These are phyloP conservation scores for Lutjanus campechanus DNA, from an alignment of 2,797 vertebrate species.

Conservation along the genomic window DNA sequence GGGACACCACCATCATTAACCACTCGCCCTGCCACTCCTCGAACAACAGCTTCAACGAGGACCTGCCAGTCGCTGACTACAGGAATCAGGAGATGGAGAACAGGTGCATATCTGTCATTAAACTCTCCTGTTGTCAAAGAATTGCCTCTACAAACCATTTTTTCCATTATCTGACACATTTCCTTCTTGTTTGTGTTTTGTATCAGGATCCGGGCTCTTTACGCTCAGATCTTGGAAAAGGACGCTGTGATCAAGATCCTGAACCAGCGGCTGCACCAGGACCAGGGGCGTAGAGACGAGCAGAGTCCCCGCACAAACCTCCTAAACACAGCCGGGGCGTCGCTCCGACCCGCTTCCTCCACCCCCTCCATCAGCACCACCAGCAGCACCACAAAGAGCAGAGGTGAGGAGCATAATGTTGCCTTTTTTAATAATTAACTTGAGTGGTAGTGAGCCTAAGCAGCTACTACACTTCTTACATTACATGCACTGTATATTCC, in stretches of 20 bases:
- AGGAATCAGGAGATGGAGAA: slow-evolving; percentile 97
- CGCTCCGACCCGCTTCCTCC: slow-evolving; percentile 89
- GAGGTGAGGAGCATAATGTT: slow-evolving; percentile 83
- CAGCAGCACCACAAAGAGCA: slow-evolving; percentile 54
- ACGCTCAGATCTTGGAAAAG: slow-evolving; percentile 96
- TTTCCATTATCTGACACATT: not conserved
- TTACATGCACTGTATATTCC: not conserved
- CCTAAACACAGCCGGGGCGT: slow-evolving; percentile 75
- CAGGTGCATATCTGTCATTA: slow-evolving; percentile 83
- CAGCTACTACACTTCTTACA: slow-evolving; percentile 8
- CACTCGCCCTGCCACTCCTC: slow-evolving; percentile 96
- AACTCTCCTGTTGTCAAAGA: not conserved
- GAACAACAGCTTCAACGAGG: slow-evolving; percentile 95
- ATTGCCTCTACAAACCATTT: not conserved
- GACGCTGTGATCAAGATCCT: slow-evolving; percentile 96
- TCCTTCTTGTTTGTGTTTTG: slow-evolving; percentile 2
- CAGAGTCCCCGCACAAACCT: slow-evolving; percentile 57
- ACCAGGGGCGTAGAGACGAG: slow-evolving; percentile 83
- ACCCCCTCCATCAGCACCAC: slow-evolving; percentile 87
- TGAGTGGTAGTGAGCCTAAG: not conserved
- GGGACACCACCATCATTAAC: slow-evolving; percentile 94
- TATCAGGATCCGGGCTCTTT: slow-evolving; percentile 92
- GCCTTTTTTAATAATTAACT: slow-evolving; percentile 16
- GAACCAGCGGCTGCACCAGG: slow-evolving; percentile 92
- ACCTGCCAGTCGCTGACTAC: slow-evolving; percentile 89